These are phyloP conservation scores for Ophraella communa DNA, from an alignment of 2,888 invertebrate species.

Conservation along the genomic window DNA sequence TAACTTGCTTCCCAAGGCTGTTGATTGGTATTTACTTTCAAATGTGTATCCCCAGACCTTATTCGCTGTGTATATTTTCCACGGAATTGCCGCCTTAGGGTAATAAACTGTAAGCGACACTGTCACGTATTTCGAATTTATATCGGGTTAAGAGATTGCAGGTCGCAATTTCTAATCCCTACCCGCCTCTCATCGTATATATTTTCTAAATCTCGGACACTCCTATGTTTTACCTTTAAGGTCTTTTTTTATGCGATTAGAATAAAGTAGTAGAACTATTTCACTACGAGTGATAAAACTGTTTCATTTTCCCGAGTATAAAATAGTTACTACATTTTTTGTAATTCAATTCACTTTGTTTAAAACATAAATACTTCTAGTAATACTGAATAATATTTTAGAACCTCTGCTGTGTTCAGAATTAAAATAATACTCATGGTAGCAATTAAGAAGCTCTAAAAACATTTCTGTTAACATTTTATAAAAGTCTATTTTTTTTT, in stretches of 20 bases:
- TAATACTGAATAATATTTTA: too few relatives aligned
- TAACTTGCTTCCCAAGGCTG: background rate
- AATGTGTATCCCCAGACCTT: conserved; percentile 25
- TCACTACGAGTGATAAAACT: too few relatives aligned
- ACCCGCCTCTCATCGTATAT: conserved; percentile 8
- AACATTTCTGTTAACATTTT: too few relatives aligned
- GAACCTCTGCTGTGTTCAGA: too few relatives aligned
- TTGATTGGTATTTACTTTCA: conserved; percentile 24
- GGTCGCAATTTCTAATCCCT: conserved; percentile 32
- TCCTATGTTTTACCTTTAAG: background rate
- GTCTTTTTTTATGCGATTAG: background rate
- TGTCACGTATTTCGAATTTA: conserved; percentile 46
- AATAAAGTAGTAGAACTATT: background rate
- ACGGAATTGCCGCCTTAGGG: conserved; percentile 44
- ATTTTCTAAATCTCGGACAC: background rate
- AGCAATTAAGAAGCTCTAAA: too few relatives aligned
- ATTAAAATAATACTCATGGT: too few relatives aligned
- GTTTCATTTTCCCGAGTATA: too few relatives aligned
- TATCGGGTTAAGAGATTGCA: conserved; percentile 44
- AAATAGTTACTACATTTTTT: too few relatives aligned
- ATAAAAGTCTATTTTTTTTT: too few relatives aligned
- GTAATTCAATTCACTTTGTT: too few relatives aligned
- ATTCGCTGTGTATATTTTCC: conserved; percentile 44
- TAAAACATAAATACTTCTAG: too few relatives aligned
- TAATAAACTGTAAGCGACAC: conserved; percentile 48